phyloP scores from a whole-genome alignment of 2,113 vertebrate genomes.

The Hippolais icterina region DNA sequence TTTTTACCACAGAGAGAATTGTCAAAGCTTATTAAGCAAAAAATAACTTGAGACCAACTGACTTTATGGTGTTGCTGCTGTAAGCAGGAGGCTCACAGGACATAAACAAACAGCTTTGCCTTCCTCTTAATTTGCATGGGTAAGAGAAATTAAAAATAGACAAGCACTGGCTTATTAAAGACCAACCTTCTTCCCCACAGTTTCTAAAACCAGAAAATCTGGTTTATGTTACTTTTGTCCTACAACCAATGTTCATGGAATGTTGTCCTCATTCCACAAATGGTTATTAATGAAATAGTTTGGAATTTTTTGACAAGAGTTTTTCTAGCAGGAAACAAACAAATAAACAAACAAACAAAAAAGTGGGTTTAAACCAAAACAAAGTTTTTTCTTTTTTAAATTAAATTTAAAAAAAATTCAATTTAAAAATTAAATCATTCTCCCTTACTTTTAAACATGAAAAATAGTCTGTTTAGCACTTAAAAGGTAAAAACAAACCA shows the following conservation, averaged over 20 bases:
- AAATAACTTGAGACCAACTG: neutral
- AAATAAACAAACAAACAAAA: neutral
- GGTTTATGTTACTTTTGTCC: neutral
- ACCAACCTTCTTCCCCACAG: neutral
- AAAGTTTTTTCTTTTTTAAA: neutral
- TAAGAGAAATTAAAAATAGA: neutral
- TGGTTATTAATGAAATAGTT: neutral
- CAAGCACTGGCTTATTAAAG: neutral
- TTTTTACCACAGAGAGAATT: neutral
- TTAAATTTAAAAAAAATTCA: no score
- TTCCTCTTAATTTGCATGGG: neutral
- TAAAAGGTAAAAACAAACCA: neutral
- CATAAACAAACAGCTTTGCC: neutral
- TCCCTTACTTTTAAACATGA: neutral
- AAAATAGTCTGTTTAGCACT: neutral
- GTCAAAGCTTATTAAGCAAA: neutral
- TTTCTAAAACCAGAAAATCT: neutral
- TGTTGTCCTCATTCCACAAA: neutral
- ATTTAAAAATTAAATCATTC: neutral
- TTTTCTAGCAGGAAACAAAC: neutral
- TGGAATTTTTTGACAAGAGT: neutral
- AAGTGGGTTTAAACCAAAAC: neutral
- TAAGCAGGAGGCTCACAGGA: neutral
- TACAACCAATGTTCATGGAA: neutral
- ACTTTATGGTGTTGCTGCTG: neutral